Evolutionary conservation across 2,888 invertebrate genomes (phyloP).

Genomic region (Cantharis rufa): DNA sequence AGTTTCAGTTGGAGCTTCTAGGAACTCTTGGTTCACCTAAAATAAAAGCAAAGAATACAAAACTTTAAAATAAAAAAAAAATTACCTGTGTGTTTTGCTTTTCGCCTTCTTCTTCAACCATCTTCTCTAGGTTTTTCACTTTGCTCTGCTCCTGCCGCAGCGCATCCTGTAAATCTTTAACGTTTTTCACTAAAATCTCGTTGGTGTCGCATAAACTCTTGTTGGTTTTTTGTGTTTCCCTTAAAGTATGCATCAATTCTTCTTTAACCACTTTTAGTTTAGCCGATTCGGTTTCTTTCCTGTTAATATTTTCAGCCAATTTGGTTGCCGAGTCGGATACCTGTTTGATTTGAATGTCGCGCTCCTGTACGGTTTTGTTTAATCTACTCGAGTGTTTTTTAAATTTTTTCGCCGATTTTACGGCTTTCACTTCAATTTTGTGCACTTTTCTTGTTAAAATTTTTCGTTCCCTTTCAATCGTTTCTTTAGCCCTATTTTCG

Average conservation of each 20-base stretch:
- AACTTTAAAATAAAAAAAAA: not conserved
- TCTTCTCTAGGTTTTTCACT: not conserved
- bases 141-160: not conserved
- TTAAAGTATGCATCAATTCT: slow-evolving; percentile 19
- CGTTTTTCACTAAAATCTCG: not conserved
- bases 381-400: not conserved
- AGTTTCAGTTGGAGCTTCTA: slow-evolving; percentile 1
- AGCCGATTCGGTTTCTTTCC: slow-evolving; percentile 25
- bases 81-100: not conserved
- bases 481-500: slow-evolving; percentile 6
- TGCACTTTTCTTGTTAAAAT: slow-evolving; percentile 6
- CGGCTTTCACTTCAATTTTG: slow-evolving; percentile 11
- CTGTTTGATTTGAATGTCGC: slow-evolving; percentile 26
- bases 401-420: slow-evolving; percentile 4
- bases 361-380: slow-evolving; percentile 3
- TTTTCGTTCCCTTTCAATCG: slow-evolving; percentile 12
- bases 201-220: slow-evolving; percentile 16
- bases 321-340: slow-evolving; percentile 23
- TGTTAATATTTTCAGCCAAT: slow-evolving; percentile 21
- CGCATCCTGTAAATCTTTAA: slow-evolving; percentile 11
- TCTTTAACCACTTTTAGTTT: slow-evolving; percentile 17
- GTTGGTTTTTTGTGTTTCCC: slow-evolving; percentile 25
- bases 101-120: not conserved
- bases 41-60: not conserved
- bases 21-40: not conserved